A percentile compares a stretch with the other conserved stretches of the same genome.
Evolutionary conservation across 2,888 invertebrate genomes (phyloP).

Genomic region (Mythimna albipuncta): DNA sequence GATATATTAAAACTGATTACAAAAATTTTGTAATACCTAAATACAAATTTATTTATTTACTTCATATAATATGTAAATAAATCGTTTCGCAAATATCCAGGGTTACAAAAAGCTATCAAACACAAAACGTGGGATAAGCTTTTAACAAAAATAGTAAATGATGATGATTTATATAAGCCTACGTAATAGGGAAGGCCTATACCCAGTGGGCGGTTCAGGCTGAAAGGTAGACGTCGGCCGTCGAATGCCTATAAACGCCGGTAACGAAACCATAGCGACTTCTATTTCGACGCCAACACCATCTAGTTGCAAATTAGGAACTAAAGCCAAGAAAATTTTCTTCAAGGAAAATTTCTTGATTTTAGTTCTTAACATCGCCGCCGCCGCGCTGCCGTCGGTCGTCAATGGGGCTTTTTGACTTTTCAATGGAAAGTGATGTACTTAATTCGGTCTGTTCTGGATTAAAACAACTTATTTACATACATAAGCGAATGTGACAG

Average conservation of each 20-base stretch:
- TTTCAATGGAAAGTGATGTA: background rate
- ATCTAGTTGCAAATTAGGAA: conserved; percentile 34
- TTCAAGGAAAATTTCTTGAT: background rate
- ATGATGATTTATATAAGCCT: conserved; percentile 45
- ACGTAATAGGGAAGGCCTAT: conserved; percentile 39
- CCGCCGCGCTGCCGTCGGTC: too few species aligned
- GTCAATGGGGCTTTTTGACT: too few species aligned
- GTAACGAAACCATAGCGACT: conserved; percentile 59
- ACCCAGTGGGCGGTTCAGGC: conserved; percentile 41
- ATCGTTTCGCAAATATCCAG: too few species aligned
- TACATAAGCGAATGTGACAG: background rate
- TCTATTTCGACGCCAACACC: conserved; percentile 49
- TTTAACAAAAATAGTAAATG: conserved; percentile 36
- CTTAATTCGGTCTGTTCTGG: background rate
- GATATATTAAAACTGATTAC: too few species aligned
- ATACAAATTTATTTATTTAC: too few species aligned
- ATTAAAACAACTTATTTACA: conserved; percentile 1
- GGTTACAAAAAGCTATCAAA: conserved; percentile 30
- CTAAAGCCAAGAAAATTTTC: conserved; percentile 16
- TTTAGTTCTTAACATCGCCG: too few species aligned
- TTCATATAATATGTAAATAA: too few species aligned
- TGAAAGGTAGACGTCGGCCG: fast-evolving
- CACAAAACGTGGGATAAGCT: conserved; percentile 26
- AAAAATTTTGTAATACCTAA: too few species aligned
- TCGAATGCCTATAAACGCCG: conserved; percentile 11